These are phyloP conservation scores for Centropus unirufus DNA, from an alignment of 2,113 vertebrate species.

Conservation along the genomic window DNA sequence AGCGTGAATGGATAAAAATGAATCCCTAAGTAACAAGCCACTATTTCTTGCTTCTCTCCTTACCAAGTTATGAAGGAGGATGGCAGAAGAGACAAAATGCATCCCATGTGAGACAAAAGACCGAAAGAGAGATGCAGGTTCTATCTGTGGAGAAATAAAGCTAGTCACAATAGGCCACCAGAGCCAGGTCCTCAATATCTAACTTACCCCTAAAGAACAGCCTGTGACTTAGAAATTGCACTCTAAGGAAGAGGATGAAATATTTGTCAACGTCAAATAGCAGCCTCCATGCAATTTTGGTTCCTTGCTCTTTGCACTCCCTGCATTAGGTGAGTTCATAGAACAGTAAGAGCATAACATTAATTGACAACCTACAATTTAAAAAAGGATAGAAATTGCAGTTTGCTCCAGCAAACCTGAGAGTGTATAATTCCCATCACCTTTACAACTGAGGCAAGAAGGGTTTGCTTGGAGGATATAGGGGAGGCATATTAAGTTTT, in stretches of 20 bases:
- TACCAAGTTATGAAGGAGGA: not conserved
- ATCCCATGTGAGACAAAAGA: not conserved
- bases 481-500: not conserved
- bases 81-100: not conserved
- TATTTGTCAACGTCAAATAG: not conserved
- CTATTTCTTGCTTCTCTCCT: not conserved
- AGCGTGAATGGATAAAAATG: not conserved
- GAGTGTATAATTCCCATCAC: not conserved
- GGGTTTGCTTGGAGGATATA: not conserved
- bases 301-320: not conserved
- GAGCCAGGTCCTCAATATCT: not conserved
- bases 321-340: not conserved
- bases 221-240: not conserved
- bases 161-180: not conserved
- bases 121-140: not conserved
- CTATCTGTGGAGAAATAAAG: slow-evolving; percentile 36
- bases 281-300: not conserved
- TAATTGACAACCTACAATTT: not conserved
- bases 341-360: not conserved
- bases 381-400: not conserved
- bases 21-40: not conserved
- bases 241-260: not conserved
- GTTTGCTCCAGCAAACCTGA: not conserved
- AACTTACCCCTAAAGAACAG: not conserved
- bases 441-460: not conserved